Evolutionary conservation across 30 jellyfish, hydroid and myxozoan genomes (phyloP), one percentile per base, ranked within the genome.

Genomic region (Morbakka virulenta): DNA sequence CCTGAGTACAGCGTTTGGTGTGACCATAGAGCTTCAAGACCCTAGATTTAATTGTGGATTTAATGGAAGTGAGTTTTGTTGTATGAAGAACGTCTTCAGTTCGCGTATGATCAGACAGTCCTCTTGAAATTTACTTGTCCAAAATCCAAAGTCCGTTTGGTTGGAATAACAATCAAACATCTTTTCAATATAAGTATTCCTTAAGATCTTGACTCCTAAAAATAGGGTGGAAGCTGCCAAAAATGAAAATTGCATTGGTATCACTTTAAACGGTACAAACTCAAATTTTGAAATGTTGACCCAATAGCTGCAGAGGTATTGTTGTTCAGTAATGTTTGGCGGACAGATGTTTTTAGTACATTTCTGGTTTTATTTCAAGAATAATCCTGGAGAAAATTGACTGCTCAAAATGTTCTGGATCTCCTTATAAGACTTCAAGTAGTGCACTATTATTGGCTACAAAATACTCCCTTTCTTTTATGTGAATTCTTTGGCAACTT

Each of bases 101-200:
- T n/a, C n/a, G n/a, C n/a, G n/a, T n/a, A n/a, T n/a, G n/a, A n/a
- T n/a, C n/a, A n/a, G n/a, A n/a, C n/a, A n/a, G 67, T 28, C 23
- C 17, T 0, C 64, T 66, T n/a, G 90, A 66, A 36, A 66, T 79
- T 76, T 67, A 3, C 34, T 79, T 79, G 26, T 35, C 84, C 17
- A 66, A 48, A 32, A 66, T 79, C 29, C 83, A 76, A 14, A 50
- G 90, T 65, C 84, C 84, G 2, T 49, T 66, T 28, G 85, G 85
- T 28, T 79, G 84, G 83, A 65, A 62, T 48, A 62, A 62, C 63
- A 77, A n/a, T n/a, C n/a, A 69, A 21, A 76, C 81, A 14, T 64
- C 35, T 9, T 50, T 76, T 26, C 72, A 77, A 29, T 32, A 24
- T 17, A 65, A 64, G 41, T 79, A 79, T 67, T 75, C 84, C 12